phyloP scores from a whole-genome alignment of 2,888 invertebrate species.

The Aproaerema taeniolella region DNA sequence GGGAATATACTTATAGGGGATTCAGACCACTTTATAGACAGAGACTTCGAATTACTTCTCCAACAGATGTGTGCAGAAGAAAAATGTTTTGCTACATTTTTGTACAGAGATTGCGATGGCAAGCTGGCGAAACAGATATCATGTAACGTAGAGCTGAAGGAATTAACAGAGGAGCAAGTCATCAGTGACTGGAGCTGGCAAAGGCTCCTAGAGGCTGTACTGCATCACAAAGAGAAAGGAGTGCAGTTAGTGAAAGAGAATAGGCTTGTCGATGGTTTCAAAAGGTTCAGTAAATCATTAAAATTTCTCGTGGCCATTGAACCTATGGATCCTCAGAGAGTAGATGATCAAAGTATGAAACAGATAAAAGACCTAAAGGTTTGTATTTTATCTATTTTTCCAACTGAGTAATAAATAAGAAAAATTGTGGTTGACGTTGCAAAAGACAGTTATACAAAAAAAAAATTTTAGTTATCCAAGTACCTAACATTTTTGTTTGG shows the following conservation, averaged over 20 bases:
- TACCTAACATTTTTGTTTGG: no score
- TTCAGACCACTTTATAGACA: constrained; percentile 63
- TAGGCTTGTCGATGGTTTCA: constrained; percentile 82
- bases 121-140: constrained; percentile 45
- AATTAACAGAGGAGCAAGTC: constrained; percentile 61
- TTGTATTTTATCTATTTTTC: background rate
- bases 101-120: constrained; percentile 45
- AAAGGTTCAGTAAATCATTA: constrained; percentile 83
- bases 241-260: constrained; percentile 81
- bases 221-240: constrained; percentile 75
- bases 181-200: constrained; percentile 77
- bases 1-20: constrained; percentile 71
- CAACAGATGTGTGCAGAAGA: constrained; percentile 74
- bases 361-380: constrained; percentile 77
- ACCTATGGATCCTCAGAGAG: constrained; percentile 76
- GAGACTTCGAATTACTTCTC: constrained; percentile 70
- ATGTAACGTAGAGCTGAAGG: constrained; percentile 56
- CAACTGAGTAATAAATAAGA: no score
- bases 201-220: constrained; percentile 66
- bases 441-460: no score
- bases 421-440: no score
- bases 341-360: constrained; percentile 63
- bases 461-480: no score
- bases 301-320: constrained; percentile 81
- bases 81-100: constrained; percentile 49